Conservation (phyloP, 2,797 vertebrate genomes). For the Pachyuromys duprasi region DNA sequence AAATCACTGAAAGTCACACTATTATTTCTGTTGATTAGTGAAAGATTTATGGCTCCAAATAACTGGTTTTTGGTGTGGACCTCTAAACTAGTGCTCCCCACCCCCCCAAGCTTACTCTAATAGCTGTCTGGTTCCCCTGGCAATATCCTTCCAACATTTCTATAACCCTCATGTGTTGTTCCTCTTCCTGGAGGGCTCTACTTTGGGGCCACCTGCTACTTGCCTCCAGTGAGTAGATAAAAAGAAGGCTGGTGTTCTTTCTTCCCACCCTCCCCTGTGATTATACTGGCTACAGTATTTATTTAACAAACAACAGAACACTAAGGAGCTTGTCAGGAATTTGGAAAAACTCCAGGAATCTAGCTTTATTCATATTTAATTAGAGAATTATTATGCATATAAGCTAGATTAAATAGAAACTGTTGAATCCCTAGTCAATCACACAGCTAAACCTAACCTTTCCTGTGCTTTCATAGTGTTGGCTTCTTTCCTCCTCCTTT, state of each 20-base stretch:
- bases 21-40: slow-evolving; percentile 52
- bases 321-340: slow-evolving; percentile 3
- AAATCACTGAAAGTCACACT: slow-evolving; percentile 52
- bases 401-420: slow-evolving; percentile 41
- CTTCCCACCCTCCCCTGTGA: slow-evolving; percentile 21
- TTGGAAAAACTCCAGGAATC: slow-evolving; percentile 11
- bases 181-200: slow-evolving; percentile 19
- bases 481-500: neutral
- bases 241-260: neutral
- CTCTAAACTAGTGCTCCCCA: slow-evolving; percentile 30
- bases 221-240: neutral
- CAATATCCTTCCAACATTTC: neutral
- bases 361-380: neutral
- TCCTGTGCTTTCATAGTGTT: neutral
- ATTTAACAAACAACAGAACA: slow-evolving; percentile 29
- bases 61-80: slow-evolving; percentile 19
- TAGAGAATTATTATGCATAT: slow-evolving; percentile 2
- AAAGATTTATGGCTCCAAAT: slow-evolving; percentile 34
- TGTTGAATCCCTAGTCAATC: slow-evolving; percentile 34
- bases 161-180: neutral
- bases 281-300: slow-evolving; percentile 34
- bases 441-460: neutral
- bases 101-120: neutral
- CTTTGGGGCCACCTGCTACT: neutral
- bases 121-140: slow-evolving; percentile 12